A percentile compares a stretch with the other conserved stretches of the same genome.
phyloP scores from a whole-genome alignment of 2,888 invertebrate genomes.

The Dryobotodes eremita region DNA sequence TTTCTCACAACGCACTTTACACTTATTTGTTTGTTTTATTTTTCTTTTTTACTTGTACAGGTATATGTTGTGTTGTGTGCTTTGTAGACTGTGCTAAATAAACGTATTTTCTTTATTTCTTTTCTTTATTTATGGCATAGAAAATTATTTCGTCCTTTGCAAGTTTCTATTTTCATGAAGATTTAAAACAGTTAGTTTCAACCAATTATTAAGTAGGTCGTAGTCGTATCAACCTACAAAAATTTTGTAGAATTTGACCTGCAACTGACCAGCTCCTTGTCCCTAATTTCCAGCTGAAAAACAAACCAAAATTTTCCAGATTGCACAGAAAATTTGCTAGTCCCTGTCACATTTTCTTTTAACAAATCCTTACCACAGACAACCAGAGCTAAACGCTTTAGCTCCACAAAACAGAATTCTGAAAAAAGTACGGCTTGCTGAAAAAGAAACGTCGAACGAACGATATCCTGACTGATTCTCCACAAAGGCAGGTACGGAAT shows the following conservation, averaged over 20 bases:
- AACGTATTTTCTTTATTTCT: too few species aligned
- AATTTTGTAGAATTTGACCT: neutral
- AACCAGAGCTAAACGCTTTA: neutral
- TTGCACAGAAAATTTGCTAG: neutral
- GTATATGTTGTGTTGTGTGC: too few species aligned
- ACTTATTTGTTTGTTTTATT: too few species aligned
- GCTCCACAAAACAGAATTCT: slow-evolving; percentile 1
- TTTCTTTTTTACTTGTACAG: too few species aligned
- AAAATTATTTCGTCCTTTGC: neutral
- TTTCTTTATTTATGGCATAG: too few species aligned
- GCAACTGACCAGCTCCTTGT: too few species aligned
- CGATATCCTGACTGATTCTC: slow-evolving; percentile 29
- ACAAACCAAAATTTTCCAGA: too few species aligned
- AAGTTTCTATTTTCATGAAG: neutral
- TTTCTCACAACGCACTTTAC: too few species aligned
- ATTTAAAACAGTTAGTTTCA: neutral
- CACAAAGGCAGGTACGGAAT: slow-evolving; percentile 42
- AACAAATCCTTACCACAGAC: slow-evolving; percentile 1
- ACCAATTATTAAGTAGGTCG: too few species aligned
- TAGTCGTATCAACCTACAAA: too few species aligned
- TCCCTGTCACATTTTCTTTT: slow-evolving; percentile 6
- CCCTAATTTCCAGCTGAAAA: neutral
- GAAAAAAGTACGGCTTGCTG: slow-evolving; percentile 8
- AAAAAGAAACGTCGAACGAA: slow-evolving; percentile 18
- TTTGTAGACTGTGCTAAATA: too few species aligned